A percentile compares a stretch with the other conserved stretches of the same genome.
Conservation (phyloP, 1,140 invertebrate species). For the Tetramorium simillimum region DNA sequence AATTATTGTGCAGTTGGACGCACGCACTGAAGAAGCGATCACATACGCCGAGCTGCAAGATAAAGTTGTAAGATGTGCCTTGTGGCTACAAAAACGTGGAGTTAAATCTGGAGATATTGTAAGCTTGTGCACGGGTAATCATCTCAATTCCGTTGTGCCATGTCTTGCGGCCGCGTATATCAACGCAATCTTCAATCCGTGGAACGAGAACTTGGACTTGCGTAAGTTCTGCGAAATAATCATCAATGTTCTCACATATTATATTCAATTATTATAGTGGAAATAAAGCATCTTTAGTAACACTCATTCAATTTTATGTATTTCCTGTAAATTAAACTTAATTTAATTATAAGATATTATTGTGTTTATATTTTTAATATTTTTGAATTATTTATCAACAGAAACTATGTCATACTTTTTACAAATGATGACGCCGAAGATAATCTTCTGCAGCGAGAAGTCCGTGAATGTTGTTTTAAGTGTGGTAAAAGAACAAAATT, state of each 20-base stretch:
- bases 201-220: conserved; percentile 61
- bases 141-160: conserved; percentile 83
- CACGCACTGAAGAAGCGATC: conserved; percentile 80
- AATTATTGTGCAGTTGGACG: conserved; percentile 82
- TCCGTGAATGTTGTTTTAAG: conserved; percentile 8
- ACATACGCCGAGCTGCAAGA: conserved; percentile 79
- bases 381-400: neutral
- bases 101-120: conserved; percentile 82
- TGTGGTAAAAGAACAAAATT: conserved; percentile 46
- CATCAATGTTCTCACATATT: neutral
- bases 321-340: neutral
- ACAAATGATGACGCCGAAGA: conserved; percentile 56
- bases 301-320: no score
- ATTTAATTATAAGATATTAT: no score
- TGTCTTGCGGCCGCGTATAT: conserved; percentile 83
- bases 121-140: conserved; percentile 80
- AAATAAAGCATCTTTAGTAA: no score
- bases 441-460: conserved; percentile 67
- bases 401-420: conserved; percentile 51
- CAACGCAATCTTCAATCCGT: conserved; percentile 75
- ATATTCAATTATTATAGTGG: neutral
- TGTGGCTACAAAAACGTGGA: conserved; percentile 81
- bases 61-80: conserved; percentile 81
- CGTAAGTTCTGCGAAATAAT: conserved; percentile 41
- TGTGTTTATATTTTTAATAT: no score